phyloP scores from a whole-genome alignment of 2,797 vertebrate species.

The Pteronotus mesoamericanus region DNA sequence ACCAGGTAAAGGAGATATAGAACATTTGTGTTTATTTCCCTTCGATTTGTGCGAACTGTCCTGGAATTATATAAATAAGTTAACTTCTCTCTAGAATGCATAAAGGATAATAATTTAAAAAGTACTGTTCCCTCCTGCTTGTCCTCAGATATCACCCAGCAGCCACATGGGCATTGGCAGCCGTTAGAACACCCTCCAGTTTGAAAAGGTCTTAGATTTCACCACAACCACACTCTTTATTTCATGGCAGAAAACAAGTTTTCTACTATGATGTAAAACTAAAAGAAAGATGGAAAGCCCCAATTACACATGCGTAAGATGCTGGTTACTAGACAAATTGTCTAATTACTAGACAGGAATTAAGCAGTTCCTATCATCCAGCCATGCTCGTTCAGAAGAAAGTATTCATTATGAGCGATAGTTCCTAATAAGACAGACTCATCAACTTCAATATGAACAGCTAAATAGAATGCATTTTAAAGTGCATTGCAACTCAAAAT shows the following conservation, averaged over 20 bases:
- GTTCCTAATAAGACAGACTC: neutral
- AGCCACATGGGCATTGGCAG: accelerated
- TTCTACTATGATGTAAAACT: neutral
- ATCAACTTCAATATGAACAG: neutral
- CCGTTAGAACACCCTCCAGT: neutral
- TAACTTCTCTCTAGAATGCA: neutral
- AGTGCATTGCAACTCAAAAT: neutral
- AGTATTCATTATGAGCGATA: neutral
- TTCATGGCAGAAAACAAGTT: neutral
- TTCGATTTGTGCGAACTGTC: accelerated
- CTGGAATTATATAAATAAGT: neutral
- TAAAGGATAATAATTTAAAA: neutral
- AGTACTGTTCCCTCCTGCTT: accelerated
- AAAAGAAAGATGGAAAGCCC: neutral
- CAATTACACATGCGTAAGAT: neutral
- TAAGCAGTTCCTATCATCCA: neutral
- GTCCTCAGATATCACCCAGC: accelerated
- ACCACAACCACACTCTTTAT: too few relatives aligned
- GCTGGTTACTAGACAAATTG: neutral
- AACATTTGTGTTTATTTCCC: accelerated
- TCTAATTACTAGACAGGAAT: neutral
- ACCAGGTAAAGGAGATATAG: conserved; percentile 86
- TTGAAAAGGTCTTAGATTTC: neutral
- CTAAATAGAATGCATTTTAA: accelerated
- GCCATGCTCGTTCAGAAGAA: neutral